Percentiles rank a stretch among this genome's conserved stretches.
Conservation (phyloP, 2,888 invertebrate species). For the Adela reaumurella region DNA sequence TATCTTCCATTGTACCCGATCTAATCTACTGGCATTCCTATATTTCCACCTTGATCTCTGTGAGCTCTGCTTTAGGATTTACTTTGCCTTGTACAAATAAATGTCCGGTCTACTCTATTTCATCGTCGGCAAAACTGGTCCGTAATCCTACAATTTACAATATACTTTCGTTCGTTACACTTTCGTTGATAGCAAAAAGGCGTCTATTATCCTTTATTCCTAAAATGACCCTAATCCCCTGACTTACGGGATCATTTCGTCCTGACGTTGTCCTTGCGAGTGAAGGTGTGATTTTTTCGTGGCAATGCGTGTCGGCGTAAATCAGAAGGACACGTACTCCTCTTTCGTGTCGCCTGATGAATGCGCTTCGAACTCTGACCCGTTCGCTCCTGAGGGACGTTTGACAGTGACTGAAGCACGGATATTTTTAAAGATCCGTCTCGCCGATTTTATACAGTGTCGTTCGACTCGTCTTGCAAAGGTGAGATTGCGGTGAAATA, state of each 20-base stretch:
- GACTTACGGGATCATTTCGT: too few relatives aligned
- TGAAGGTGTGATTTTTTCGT: not conserved
- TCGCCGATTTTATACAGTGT: too few relatives aligned
- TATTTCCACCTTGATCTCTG: not conserved
- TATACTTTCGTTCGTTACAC: too few relatives aligned
- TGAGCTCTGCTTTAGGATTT: not conserved
- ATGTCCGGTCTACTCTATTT: too few relatives aligned
- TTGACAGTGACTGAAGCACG: not conserved
- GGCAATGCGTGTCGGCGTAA: not conserved
- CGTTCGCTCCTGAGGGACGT: not conserved
- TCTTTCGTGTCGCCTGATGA: not conserved
- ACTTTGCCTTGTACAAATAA: not conserved
- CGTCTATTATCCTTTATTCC: too few relatives aligned
- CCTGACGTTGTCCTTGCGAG: not conserved
- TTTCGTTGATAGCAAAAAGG: too few relatives aligned
- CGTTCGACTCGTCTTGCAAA: too few relatives aligned
- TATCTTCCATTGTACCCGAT: not conserved
- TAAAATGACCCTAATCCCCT: too few relatives aligned
- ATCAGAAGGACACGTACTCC: not conserved
- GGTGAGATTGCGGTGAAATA: too few relatives aligned
- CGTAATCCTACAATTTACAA: too few relatives aligned
- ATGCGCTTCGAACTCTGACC: not conserved
- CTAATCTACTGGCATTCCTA: not conserved
- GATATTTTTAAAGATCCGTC: not conserved
- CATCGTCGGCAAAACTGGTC: too few relatives aligned